phyloP scores from a whole-genome alignment of 2,797 vertebrate species.

The Microtus obscurus region DNA sequence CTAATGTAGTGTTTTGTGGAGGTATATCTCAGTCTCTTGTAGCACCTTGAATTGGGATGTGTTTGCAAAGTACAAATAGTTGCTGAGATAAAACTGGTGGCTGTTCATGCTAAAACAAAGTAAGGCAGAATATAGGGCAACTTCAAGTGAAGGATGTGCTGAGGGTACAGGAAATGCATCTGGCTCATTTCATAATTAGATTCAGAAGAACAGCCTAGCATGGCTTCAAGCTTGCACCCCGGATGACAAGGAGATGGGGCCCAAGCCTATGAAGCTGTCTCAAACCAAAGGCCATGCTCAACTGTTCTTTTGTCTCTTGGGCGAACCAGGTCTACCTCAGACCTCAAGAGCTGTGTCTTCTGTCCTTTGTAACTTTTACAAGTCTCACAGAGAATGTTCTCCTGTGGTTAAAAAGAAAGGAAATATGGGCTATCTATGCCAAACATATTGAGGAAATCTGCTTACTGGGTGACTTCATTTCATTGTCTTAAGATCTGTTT shows the following conservation, averaged over 20 bases:
- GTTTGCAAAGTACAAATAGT: not conserved
- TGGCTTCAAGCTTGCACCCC: not conserved
- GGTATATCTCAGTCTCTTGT: not conserved
- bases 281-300: not conserved
- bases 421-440: not conserved
- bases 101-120: not conserved
- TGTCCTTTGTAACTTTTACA: slow-evolving; percentile 23
- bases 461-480: not conserved
- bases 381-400: slow-evolving; percentile 31
- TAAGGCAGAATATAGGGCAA: not conserved
- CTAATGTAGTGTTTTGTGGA: not conserved
- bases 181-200: not conserved
- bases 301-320: not conserved
- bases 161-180: not conserved
- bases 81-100: not conserved
- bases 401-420: not conserved
- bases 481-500: slow-evolving; percentile 56
- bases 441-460: not conserved
- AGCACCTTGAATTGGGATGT: slow-evolving; percentile 10
- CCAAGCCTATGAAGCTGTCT: not conserved
- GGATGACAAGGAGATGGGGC: not conserved
- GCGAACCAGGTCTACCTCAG: not conserved
- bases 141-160: not conserved
- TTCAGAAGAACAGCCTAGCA: not conserved
- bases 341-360: not conserved